A percentile compares a stretch with the other conserved stretches of the same genome.
Evolutionary conservation across 2,113 vertebrate species (phyloP).

Genomic region (Patagioenas fasciata): DNA sequence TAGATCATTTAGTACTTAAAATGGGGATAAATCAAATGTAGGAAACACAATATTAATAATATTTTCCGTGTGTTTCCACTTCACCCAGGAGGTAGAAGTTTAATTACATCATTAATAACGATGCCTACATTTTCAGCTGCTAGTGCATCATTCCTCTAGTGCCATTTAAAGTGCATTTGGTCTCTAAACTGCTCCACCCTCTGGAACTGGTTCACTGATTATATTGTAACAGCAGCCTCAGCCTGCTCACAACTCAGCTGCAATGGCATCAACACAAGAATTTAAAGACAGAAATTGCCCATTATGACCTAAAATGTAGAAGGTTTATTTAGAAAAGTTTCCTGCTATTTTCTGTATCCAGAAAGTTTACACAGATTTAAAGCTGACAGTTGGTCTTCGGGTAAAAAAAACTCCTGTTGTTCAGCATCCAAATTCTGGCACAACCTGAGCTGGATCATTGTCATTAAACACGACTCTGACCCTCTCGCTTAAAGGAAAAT

Average conservation of each 20-base stretch:
- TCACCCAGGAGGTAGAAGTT: conserved; percentile 60
- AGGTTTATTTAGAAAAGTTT: not conserved
- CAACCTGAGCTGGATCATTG: accelerated
- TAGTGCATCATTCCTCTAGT: conserved; percentile 46
- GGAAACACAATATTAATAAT: conserved; percentile 62
- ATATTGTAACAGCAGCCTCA: conserved; percentile 29
- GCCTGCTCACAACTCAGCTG: not conserved
- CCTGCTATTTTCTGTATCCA: not conserved
- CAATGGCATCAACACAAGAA: not conserved
- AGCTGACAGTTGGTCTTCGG: not conserved
- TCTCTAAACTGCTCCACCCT: conserved; percentile 64
- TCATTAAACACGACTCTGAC: not conserved
- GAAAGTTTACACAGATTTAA: not conserved
- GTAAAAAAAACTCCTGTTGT: too few relatives aligned
- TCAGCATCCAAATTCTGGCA: too few relatives aligned
- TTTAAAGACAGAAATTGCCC: not conserved
- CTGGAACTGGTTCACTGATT: conserved; percentile 51
- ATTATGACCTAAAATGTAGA: not conserved
- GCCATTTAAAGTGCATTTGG: conserved; percentile 63
- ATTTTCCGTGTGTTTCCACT: conserved; percentile 44
- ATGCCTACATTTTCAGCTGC: conserved; percentile 38
- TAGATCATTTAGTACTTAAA: conserved; percentile 49
- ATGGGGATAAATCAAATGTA: conserved; percentile 39
- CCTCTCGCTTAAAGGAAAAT: not conserved
- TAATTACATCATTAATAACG: conserved; percentile 75